Conservation (phyloP, 1,140 invertebrate species). For the Procambarus virginalis region DNA sequence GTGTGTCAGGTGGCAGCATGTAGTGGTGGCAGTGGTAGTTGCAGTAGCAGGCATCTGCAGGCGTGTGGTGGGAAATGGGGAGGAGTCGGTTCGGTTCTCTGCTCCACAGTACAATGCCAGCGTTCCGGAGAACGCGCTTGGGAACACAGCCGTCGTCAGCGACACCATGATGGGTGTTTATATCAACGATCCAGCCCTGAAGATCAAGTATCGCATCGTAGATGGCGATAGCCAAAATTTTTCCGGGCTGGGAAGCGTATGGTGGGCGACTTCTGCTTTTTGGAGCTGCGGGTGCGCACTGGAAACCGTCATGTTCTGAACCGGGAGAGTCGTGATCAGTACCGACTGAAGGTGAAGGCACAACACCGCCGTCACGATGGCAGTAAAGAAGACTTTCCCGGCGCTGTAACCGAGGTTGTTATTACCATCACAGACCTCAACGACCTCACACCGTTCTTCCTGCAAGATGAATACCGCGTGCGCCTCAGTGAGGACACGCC, state of each 20-base stretch:
- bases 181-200: conserved; percentile 72
- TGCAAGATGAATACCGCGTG: conserved; percentile 88
- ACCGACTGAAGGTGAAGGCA: conserved; percentile 87
- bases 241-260: conserved; percentile 92
- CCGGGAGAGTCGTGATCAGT: conserved; percentile 89
- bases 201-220: conserved; percentile 87
- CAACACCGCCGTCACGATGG: conserved; percentile 75
- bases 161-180: conserved; percentile 82
- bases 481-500: conserved; percentile 92
- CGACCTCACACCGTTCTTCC: conserved; percentile 93
- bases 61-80: conserved; percentile 23
- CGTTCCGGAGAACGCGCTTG: conserved; percentile 92
- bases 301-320: conserved; percentile 90
- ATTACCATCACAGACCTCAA: conserved; percentile 92
- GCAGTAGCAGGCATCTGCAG: conserved; percentile 5
- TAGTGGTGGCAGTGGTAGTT: conserved; percentile 32
- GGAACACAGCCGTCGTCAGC: conserved; percentile 85
- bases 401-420: conserved; percentile 82
- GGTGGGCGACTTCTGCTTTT: conserved; percentile 95
- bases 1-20: conserved; percentile 37
- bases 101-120: conserved; percentile 88
- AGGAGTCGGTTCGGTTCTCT: conserved; percentile 80
- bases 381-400: conserved; percentile 56
- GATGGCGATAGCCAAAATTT: conserved; percentile 90
- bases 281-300: conserved; percentile 89